Conservation (phyloP, 2,797 vertebrate genomes). For the Okamejei kenojei region DNA sequence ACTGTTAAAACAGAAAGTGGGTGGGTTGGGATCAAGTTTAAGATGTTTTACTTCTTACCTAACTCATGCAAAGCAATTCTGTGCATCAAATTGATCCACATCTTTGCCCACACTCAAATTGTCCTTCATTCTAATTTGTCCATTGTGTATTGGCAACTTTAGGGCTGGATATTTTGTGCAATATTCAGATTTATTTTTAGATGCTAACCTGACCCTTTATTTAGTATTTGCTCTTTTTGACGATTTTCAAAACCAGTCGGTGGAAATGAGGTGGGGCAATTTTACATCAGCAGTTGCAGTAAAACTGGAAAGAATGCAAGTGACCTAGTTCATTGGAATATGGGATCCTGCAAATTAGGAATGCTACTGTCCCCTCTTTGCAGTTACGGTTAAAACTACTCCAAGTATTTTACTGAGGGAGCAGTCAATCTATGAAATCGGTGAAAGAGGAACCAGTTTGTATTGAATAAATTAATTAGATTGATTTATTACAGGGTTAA, state of each 20-base stretch:
- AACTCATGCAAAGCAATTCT: too few relatives aligned
- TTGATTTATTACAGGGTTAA: not conserved
- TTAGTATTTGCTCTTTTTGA: not conserved
- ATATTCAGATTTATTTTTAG: not conserved
- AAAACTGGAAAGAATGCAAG: not conserved
- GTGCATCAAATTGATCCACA: too few relatives aligned
- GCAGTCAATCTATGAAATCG: not conserved
- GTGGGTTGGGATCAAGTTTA: too few relatives aligned
- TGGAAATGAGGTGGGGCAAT: not conserved
- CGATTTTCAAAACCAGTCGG: not conserved
- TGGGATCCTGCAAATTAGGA: too few relatives aligned
- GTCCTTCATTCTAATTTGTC: too few relatives aligned
- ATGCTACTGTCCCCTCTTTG: not conserved
- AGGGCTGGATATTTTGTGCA: too few relatives aligned
- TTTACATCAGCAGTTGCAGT: not conserved
- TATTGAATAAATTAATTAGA: not conserved
- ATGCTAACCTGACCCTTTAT: not conserved
- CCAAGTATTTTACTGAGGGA: not conserved
- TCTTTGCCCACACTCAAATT: too few relatives aligned
- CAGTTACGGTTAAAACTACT: not conserved
- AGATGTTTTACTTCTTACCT: too few relatives aligned
- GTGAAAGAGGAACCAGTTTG: not conserved
- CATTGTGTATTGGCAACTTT: too few relatives aligned
- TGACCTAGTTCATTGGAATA: too few relatives aligned
- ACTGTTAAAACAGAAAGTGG: too few relatives aligned